phyloP scores from a whole-genome alignment of 2,113 vertebrate species.

The Oxyruncus cristatus region DNA sequence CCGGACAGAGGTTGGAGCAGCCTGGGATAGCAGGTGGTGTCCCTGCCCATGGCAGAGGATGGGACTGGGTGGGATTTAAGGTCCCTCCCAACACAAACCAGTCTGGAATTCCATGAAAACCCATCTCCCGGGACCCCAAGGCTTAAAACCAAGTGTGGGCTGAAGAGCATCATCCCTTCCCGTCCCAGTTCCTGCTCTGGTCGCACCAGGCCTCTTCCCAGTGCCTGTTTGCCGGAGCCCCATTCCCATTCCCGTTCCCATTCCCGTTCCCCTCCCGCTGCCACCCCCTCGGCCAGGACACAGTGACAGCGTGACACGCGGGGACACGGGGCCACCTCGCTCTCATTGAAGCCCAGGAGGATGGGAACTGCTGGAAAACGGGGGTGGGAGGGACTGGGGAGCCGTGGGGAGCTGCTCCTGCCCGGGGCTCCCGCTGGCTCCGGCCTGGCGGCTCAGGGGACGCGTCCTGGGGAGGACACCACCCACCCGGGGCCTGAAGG shows the following conservation, averaged over 20 bases:
- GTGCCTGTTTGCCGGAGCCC: background rate
- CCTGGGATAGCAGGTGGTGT: background rate
- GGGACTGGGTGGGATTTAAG: background rate
- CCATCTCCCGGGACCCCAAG: background rate
- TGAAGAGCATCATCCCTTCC: background rate
- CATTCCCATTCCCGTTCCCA: background rate
- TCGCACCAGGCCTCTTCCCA: background rate
- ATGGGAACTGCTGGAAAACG: no score
- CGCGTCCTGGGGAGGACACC: background rate
- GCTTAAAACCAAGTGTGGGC: background rate
- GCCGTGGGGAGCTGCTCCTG: background rate
- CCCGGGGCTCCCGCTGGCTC: rapidly evolving
- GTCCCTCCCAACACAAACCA: background rate
- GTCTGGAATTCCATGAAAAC: background rate
- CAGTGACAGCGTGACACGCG: rapidly evolving
- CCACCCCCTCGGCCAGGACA: background rate
- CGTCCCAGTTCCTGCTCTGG: background rate
- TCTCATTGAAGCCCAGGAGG: background rate
- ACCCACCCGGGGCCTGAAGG: background rate
- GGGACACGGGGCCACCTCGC: background rate
- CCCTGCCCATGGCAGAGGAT: background rate
- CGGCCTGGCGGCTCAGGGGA: background rate
- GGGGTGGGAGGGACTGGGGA: background rate
- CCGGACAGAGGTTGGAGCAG: background rate
- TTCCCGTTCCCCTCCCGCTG: background rate